A percentile compares a stretch with the other conserved stretches of the same genome.
Conservation (phyloP, 2,888 invertebrate genomes). For the Amphipoea lucens region DNA sequence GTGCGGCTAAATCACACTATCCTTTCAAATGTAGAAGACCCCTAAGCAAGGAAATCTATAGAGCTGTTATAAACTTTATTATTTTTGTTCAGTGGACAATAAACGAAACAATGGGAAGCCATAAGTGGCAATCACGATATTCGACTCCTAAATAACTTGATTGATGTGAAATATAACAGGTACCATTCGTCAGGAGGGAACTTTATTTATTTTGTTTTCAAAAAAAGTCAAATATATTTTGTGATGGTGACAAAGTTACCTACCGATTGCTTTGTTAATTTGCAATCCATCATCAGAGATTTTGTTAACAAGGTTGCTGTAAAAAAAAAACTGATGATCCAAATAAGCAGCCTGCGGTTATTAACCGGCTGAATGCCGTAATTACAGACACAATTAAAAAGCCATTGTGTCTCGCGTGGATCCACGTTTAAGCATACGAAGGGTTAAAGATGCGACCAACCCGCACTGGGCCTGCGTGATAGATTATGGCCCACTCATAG, state of each 20-base stretch:
- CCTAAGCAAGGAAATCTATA: conserved; percentile 25
- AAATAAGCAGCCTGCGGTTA: background rate
- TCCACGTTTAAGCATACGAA: too few relatives aligned
- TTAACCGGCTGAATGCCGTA: background rate
- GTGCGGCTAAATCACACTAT: background rate
- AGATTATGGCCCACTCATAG: too few relatives aligned
- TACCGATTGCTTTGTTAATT: conserved; percentile 26
- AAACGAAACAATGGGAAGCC: conserved; percentile 62
- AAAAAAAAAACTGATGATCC: conserved; percentile 3
- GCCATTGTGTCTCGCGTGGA: too few relatives aligned
- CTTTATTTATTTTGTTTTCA: conserved; percentile 1
- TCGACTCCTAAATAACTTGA: conserved; percentile 49
- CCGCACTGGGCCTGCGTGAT: too few relatives aligned
- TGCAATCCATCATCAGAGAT: conserved; percentile 25
- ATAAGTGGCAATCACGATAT: conserved; percentile 59
- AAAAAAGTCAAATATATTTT: conserved; percentile 19
- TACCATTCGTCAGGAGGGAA: conserved; percentile 33
- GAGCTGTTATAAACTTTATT: conserved; percentile 51
- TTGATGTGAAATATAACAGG: conserved; percentile 54
- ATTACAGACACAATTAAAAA: too few relatives aligned
- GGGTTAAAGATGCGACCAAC: too few relatives aligned
- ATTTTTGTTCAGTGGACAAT: conserved; percentile 55
- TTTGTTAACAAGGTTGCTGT: conserved; percentile 9
- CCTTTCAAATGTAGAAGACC: conserved; percentile 11
- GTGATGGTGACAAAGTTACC: conserved; percentile 3